These are phyloP conservation scores for Magallana nippona DNA, from an alignment of 2,888 invertebrate species.

Conservation along the genomic window DNA sequence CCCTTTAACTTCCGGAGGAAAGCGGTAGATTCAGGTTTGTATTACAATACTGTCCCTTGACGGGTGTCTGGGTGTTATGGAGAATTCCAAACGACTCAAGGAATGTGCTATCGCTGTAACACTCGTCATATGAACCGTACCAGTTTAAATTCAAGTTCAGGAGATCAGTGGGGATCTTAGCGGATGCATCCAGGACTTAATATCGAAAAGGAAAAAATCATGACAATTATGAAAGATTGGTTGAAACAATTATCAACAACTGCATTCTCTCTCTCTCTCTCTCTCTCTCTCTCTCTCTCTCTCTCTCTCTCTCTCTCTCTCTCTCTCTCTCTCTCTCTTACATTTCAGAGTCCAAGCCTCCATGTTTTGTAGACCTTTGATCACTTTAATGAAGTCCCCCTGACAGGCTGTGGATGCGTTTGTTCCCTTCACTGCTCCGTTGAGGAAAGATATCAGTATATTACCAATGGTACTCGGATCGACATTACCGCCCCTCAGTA, in stretches of 20 bases:
- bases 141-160: constrained; percentile 12
- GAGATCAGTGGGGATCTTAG: constrained; percentile 2
- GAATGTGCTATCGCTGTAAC: background rate
- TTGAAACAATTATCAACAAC: too few species aligned
- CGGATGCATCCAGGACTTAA: constrained; percentile 8
- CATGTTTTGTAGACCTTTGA: background rate
- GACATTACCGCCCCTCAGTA: background rate
- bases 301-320: background rate
- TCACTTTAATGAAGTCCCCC: background rate
- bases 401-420: background rate
- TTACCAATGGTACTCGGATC: background rate
- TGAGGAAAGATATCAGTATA: background rate
- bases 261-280: too few species aligned
- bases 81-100: background rate
- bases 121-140: constrained; percentile 9
- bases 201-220: too few species aligned
- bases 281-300: too few species aligned
- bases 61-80: background rate
- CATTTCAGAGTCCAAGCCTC: constrained; percentile 13
- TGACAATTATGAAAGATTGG: too few species aligned
- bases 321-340: background rate
- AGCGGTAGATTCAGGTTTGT: background rate
- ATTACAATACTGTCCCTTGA: constrained; percentile 6
- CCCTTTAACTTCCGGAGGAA: background rate
- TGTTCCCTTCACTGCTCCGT: background rate